phyloP scores from a whole-genome alignment of 2,797 vertebrate species.

The Carduelis carduelis region DNA sequence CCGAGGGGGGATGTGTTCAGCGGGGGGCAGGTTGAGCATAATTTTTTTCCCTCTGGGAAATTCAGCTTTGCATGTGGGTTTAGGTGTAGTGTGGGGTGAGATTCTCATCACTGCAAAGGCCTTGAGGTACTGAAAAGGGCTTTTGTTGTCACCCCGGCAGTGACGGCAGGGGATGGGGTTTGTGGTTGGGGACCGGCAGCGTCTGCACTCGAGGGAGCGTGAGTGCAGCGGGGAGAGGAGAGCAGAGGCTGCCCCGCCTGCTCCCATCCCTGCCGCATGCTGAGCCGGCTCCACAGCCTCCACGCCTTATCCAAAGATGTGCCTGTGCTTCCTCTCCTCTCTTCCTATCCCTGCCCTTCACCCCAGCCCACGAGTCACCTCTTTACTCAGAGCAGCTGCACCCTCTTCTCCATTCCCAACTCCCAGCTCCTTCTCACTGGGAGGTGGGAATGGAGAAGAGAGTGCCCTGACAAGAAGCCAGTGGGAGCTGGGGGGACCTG shows the following conservation, averaged over 20 bases:
- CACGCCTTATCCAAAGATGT: fast-evolving
- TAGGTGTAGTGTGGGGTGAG: background rate
- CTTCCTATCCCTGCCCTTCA: background rate
- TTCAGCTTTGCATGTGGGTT: slow-evolving; percentile 53
- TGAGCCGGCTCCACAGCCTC: background rate
- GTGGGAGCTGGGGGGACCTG: background rate
- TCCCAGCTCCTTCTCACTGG: no score
- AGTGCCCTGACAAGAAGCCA: background rate
- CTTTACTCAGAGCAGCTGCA: background rate
- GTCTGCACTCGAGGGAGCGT: fast-evolving
- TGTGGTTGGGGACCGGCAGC: background rate
- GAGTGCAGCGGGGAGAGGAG: background rate
- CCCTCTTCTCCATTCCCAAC: no score
- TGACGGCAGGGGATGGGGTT: background rate
- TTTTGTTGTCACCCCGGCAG: background rate
- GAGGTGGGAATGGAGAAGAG: background rate
- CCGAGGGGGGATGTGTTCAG: fast-evolving
- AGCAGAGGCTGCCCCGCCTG: background rate
- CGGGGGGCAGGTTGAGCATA: background rate
- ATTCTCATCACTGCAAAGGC: slow-evolving; percentile 32
- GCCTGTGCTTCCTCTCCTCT: background rate
- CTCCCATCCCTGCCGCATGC: background rate
- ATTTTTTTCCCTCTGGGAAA: slow-evolving; percentile 40
- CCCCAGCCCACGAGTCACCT: background rate
- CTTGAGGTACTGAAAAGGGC: slow-evolving; percentile 17